A percentile compares a stretch with the other conserved stretches of the same genome.
These are phyloP conservation scores for Parauchenoglanis ngamensis DNA, from an alignment of 2,797 vertebrate genomes.

Conservation along the genomic window DNA sequence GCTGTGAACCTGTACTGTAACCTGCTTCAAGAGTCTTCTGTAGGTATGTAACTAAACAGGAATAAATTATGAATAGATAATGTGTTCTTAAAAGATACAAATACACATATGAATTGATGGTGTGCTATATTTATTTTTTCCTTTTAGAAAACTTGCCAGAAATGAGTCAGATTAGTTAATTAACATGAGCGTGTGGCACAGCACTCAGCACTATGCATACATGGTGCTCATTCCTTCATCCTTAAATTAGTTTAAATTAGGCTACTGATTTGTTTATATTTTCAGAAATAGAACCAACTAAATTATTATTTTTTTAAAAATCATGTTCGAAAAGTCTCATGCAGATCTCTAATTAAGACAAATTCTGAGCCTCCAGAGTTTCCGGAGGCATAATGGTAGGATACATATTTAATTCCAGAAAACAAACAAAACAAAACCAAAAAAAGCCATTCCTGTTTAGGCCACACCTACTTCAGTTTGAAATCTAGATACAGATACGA, in stretches of 20 bases:
- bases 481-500: neutral
- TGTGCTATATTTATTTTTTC: neutral
- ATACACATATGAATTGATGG: neutral
- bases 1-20: conserved; percentile 22
- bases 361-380: neutral
- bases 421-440: neutral
- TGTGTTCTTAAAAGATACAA: neutral
- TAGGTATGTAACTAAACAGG: neutral
- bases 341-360: neutral
- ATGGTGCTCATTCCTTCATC: neutral
- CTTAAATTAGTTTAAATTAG: neutral
- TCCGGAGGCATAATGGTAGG: neutral
- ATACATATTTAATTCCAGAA: neutral
- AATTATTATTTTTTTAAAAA: too few species aligned
- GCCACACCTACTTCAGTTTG: neutral
- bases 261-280: neutral
- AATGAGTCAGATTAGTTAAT: neutral
- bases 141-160: neutral
- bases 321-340: neutral
- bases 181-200: too few species aligned
- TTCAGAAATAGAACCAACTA: neutral
- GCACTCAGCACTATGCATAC: neutral
- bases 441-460: neutral
- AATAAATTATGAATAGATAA: neutral
- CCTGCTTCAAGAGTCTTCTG: neutral